Conservation (phyloP, 64 coral and sea anemone genomes). For the Catalaphyllia jardinei region DNA sequence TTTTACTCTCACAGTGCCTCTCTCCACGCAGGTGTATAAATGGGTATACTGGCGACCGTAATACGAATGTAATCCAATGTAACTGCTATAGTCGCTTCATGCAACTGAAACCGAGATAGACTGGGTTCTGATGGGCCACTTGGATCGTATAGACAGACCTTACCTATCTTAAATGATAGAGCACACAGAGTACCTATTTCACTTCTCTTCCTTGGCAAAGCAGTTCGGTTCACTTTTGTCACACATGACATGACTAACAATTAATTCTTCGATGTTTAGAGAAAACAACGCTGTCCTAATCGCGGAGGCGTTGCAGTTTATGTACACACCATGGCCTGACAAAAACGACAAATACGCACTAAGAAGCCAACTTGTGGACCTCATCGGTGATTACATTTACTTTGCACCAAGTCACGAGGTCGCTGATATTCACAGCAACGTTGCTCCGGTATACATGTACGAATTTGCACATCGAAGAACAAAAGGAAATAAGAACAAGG, state of each 20-base stretch:
- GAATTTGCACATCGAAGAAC: conserved; percentile 55
- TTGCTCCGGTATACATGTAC: conserved; percentile 51
- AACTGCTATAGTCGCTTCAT: too few relatives aligned
- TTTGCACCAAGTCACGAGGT: conserved; percentile 63
- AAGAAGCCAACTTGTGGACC: conserved; percentile 54
- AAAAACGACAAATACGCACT: conserved; percentile 39
- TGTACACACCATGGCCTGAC: conserved; percentile 46
- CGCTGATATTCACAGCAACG: conserved; percentile 39
- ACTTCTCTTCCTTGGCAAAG: too few relatives aligned
- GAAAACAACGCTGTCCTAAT: background rate
- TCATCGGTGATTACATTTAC: conserved; percentile 49
- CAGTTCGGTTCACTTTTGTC: too few relatives aligned
- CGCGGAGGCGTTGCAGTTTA: conserved; percentile 7
- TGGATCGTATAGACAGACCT: too few relatives aligned
- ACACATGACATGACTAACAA: background rate
- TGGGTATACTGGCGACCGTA: too few relatives aligned
- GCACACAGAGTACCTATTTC: too few relatives aligned
- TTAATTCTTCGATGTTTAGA: background rate
- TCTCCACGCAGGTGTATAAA: too few relatives aligned
- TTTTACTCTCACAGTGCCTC: too few relatives aligned
- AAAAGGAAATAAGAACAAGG: background rate
- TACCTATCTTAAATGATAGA: too few relatives aligned
- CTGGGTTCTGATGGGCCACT: too few relatives aligned
- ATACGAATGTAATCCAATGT: too few relatives aligned
- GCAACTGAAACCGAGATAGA: too few relatives aligned